Evolutionary conservation across 2,113 vertebrate species (phyloP), one percentile per base, ranked within the genome.

Genomic region (Myotis brandtii): DNA sequence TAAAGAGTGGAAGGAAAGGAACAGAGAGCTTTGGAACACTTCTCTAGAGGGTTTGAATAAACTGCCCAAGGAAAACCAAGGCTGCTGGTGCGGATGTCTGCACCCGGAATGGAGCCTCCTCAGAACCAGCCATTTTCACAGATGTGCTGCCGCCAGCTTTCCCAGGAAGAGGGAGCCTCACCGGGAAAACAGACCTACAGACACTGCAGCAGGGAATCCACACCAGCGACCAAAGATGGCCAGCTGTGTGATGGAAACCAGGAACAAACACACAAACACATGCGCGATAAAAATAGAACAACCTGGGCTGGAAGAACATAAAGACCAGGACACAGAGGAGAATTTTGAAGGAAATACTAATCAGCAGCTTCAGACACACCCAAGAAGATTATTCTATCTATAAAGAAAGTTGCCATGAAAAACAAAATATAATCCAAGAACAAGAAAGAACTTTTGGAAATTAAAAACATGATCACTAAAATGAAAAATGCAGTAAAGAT

Each of bases 401-500:
- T 64, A 91, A 87, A 69, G 91, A 50, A 75, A 87, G 54, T 73
- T 46, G 50, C 20, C 37, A 43, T 23, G 84, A 69, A 81, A 91
- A 95, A 59, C 56, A 93, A 92, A 67, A 92, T 52, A 87, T 30
- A 62, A 40, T 48, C 21, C 70, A 95, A 82, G 73, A 86, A 66
- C 12, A 52, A 67, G 69, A 82, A 96, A 88, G 18, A 82, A 43
- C 9, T 34, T 83, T 43, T 81, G 54, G 23, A 88, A 79, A 89
- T 70, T 86, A 77, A 75, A 93, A 87, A 85, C 37, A 43, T 11
- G 69, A 69, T 80, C 46, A 32, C 23, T 56, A 25, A 93, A 59
- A 93, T 85, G 59, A 52, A 95, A 96, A 81, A 85, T 40, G 16
- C n/a, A 79, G 34, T 52, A 89, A 81, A 59, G n/a, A 89, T 59